Conservation (phyloP, 2,888 invertebrate species). For the Exocentrus adspersus region DNA sequence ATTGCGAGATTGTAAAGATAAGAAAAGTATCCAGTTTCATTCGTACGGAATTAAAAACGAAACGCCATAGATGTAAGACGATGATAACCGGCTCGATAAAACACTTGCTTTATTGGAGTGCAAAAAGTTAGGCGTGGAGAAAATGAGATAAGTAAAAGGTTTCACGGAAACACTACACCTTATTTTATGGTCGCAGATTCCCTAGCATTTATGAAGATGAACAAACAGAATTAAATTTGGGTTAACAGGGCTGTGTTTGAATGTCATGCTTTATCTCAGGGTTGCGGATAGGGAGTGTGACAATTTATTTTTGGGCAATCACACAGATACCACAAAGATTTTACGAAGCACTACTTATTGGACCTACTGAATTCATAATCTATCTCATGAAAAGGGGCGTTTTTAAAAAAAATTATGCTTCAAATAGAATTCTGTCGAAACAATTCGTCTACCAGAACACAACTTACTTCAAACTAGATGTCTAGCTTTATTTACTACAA, state of each 20-base stretch:
- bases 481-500: too few relatives aligned
- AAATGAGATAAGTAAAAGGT: neutral
- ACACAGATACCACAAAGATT: too few relatives aligned
- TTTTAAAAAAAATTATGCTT: too few relatives aligned
- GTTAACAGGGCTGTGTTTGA: neutral
- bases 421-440: too few relatives aligned
- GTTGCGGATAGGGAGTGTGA: too few relatives aligned
- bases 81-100: conserved; percentile 15
- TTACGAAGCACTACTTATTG: too few relatives aligned
- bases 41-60: conserved; percentile 15
- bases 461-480: too few relatives aligned
- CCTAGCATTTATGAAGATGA: neutral
- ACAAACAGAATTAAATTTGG: neutral
- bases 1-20: conserved; percentile 10
- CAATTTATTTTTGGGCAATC: too few relatives aligned
- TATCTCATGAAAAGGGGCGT: too few relatives aligned
- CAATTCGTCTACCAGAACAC: too few relatives aligned
- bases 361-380: too few relatives aligned
- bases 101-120: conserved; percentile 15
- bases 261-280: neutral
- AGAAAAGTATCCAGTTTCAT: conserved; percentile 21
- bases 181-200: neutral
- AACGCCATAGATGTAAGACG: conserved; percentile 15
- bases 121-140: conserved; percentile 9
- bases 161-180: neutral